Conservation (phyloP, 2,113 vertebrate genomes). For the Sturnira hondurensis region DNA sequence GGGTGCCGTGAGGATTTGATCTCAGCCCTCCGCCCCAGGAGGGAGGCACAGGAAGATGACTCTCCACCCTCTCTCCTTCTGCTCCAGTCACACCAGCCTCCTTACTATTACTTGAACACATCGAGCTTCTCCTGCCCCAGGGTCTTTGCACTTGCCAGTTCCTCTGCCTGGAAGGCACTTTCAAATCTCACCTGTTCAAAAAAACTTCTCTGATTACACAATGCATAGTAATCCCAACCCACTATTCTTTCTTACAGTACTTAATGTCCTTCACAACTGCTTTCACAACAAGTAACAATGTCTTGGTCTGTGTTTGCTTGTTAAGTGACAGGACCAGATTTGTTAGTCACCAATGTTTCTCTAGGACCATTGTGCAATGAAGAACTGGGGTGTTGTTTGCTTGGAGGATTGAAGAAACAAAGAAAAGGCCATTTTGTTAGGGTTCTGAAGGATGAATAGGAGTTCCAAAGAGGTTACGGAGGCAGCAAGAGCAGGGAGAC, state of each 20-base stretch:
- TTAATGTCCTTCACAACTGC: background rate
- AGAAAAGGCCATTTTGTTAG: background rate
- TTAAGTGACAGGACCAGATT: background rate
- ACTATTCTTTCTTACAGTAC: background rate
- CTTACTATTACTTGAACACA: background rate
- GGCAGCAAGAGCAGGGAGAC: background rate
- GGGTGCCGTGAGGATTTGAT: too few species aligned
- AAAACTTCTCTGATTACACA: background rate
- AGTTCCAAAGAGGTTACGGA: background rate
- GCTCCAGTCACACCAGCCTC: background rate
- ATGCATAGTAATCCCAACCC: background rate
- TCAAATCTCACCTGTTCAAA: background rate
- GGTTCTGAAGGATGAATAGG: background rate
- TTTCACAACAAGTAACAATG: background rate
- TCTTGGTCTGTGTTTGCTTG: background rate
- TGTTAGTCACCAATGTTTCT: background rate
- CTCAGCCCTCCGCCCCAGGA: background rate
- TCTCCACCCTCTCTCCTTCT: background rate
- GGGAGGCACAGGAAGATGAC: background rate
- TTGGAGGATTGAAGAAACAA: background rate
- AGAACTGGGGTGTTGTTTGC: background rate
- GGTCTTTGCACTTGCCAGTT: background rate
- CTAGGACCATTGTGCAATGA: background rate
- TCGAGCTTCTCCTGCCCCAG: background rate
- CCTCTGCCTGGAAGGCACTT: background rate